Evolutionary conservation across 2,888 invertebrate genomes (phyloP).

Genomic region (Drosophila neutralis): DNA sequence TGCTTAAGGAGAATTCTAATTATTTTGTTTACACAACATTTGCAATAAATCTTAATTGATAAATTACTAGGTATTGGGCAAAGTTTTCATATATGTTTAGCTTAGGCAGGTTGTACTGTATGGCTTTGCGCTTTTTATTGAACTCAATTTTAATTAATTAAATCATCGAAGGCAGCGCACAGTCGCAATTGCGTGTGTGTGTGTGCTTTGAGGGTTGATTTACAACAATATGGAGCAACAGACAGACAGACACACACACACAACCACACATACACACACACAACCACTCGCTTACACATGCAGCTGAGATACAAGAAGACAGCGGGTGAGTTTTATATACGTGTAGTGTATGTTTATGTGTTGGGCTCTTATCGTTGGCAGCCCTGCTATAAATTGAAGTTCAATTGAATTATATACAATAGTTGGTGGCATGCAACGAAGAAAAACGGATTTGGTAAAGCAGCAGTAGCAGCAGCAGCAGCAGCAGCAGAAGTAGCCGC

Average conservation of each 20-base stretch:
- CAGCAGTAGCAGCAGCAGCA: conserved; percentile 30
- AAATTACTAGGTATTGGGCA: not conserved
- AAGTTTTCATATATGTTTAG: not conserved
- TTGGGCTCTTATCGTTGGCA: conserved; percentile 54
- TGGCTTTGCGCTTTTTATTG: conserved; percentile 69
- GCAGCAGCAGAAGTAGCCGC: conserved; percentile 7
- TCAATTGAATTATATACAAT: conserved; percentile 82
- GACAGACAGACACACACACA: conserved; percentile 20
- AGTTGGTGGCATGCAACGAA: conserved; percentile 60
- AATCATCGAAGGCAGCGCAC: conserved; percentile 75
- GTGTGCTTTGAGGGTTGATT: conserved; percentile 50
- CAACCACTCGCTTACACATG: not conserved
- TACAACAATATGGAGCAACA: conserved; percentile 45
- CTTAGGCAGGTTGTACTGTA: conserved; percentile 43
- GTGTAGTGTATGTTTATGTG: conserved; percentile 10
- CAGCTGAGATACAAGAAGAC: conserved; percentile 19
- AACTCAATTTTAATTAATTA: conserved; percentile 82
- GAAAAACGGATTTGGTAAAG: conserved; percentile 69
- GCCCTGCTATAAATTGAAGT: conserved; percentile 75
- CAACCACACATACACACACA: conserved; percentile 18
- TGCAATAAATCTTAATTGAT: conserved; percentile 8
- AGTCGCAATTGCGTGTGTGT: conserved; percentile 36
- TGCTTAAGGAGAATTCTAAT: not conserved
- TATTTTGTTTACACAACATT: not conserved
- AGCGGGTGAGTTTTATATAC: conserved; percentile 14